A percentile compares a stretch with the other conserved stretches of the same genome.
These are phyloP conservation scores for Nomada hirtipes DNA, from an alignment of 2,888 invertebrate species.

Conservation along the genomic window DNA sequence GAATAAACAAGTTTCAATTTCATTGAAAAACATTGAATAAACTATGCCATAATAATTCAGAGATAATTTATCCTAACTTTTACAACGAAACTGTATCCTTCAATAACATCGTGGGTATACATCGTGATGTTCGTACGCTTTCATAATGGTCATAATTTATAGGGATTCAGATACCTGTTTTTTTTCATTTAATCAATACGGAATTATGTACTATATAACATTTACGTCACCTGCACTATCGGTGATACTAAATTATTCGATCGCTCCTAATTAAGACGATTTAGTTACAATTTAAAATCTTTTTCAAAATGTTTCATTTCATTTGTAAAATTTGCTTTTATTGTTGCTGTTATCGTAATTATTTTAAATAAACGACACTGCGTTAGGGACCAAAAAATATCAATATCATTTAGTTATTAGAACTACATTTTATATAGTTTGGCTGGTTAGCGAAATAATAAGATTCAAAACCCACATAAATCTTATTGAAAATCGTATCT, in stretches of 20 bases:
- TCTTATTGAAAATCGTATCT: constrained; percentile 55
- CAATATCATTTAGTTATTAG: constrained; percentile 25
- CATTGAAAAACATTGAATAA: constrained; percentile 24
- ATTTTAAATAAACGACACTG: constrained; percentile 14
- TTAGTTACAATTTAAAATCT: background rate
- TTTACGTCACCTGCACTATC: background rate
- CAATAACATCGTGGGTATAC: constrained; percentile 8
- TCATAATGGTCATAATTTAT: constrained; percentile 2
- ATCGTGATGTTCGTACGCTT: constrained; percentile 10
- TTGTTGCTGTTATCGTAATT: constrained; percentile 12
- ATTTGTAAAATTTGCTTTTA: constrained; percentile 6
- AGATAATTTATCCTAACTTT: constrained; percentile 6
- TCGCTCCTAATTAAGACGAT: background rate
- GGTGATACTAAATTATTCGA: background rate
- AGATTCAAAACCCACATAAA: constrained; percentile 18
- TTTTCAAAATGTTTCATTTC: background rate
- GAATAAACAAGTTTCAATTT: constrained; percentile 21
- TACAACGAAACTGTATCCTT: background rate
- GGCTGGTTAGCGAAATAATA: constrained; percentile 39
- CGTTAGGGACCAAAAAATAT: constrained; percentile 23
- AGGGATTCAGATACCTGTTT: background rate
- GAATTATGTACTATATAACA: constrained; percentile 1
- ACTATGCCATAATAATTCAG: constrained; percentile 16
- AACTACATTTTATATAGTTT: constrained; percentile 33
- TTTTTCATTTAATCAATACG: background rate